Percentiles rank a stretch among this genome's conserved stretches.
Conservation (phyloP, 2,888 invertebrate species). For the Plusia festucae region DNA sequence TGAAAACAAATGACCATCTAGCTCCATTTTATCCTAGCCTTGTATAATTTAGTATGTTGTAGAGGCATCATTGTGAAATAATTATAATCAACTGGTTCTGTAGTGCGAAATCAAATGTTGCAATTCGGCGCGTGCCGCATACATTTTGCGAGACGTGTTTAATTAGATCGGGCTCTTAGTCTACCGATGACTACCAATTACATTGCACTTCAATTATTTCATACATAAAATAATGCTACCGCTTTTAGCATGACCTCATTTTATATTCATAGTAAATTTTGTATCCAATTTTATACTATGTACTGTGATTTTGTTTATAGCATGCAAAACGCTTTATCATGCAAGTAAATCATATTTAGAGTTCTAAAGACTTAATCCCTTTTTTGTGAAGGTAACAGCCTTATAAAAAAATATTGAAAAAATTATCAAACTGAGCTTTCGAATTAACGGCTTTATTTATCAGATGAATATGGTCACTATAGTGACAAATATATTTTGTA, state of each 20-base stretch:
- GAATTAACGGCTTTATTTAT: too few species aligned
- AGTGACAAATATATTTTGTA: too few species aligned
- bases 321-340: too few species aligned
- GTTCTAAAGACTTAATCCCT: too few species aligned
- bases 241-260: conserved; percentile 19
- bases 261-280: conserved; percentile 9
- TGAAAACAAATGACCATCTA: neutral
- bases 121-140: conserved; percentile 70
- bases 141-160: conserved; percentile 69
- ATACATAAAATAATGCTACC: conserved; percentile 31
- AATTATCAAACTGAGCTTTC: too few species aligned
- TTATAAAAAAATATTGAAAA: too few species aligned
- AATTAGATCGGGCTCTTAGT: conserved; percentile 68
- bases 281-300: neutral
- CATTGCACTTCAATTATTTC: conserved; percentile 40
- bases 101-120: conserved; percentile 62
- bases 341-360: too few species aligned
- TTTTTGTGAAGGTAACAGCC: too few species aligned
- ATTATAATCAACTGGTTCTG: conserved; percentile 50
- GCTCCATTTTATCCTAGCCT: neutral
- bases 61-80: conserved; percentile 53
- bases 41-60: conserved; percentile 21
- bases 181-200: conserved; percentile 62
- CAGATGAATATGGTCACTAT: too few species aligned
- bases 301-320: too few species aligned